A percentile compares a stretch with the other conserved stretches of the same genome.
Conservation (phyloP, 2,113 vertebrate genomes). For the Pelvicachromis taeniatus region DNA sequence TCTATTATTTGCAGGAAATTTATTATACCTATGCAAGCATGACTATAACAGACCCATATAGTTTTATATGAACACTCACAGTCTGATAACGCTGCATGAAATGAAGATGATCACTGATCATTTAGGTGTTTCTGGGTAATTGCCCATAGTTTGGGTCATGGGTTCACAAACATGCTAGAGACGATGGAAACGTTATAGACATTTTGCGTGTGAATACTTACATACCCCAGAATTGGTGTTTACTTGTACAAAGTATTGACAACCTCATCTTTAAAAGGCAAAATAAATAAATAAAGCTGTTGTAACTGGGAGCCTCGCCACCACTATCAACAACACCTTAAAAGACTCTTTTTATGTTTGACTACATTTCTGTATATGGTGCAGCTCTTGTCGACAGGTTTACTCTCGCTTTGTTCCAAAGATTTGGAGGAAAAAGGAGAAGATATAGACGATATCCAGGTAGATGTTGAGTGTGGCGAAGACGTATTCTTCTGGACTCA, state of each 20-base stretch:
- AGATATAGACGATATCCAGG: constrained; percentile 91
- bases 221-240: background rate
- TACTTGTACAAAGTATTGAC: background rate
- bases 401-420: constrained; percentile 83
- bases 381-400: constrained; percentile 16
- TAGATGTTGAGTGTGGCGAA: constrained; percentile 95
- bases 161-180: constrained; percentile 32
- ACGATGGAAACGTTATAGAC: background rate
- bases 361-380: background rate
- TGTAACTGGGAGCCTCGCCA: constrained; percentile 11
- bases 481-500: constrained; percentile 92
- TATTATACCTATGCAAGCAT: background rate
- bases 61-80: background rate
- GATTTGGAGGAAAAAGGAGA: constrained; percentile 90
- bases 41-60: background rate
- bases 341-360: background rate
- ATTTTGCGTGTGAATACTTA: background rate
- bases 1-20: background rate
- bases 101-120: background rate
- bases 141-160: background rate
- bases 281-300: constrained; percentile 5
- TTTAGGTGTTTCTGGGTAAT: background rate
- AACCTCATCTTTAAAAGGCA: background rate
- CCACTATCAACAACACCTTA: background rate
- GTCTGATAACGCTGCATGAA: background rate